Evolutionary conservation across 2,888 invertebrate species (phyloP), one percentile per base, ranked within the genome.

Genomic region (Hedychridium roseum): DNA sequence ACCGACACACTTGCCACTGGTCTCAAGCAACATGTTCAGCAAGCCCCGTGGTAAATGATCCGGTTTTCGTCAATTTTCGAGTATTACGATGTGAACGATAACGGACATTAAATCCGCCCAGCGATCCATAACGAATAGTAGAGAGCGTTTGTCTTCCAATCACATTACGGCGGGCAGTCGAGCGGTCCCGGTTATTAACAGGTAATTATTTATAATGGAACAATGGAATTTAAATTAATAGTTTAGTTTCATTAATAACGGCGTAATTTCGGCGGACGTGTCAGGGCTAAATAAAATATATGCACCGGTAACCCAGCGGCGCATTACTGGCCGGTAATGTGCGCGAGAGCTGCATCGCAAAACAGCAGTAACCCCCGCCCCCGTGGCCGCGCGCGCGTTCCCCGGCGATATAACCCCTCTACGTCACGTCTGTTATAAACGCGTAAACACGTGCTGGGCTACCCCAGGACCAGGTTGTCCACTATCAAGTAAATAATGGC

Each of bases 211-310:
- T 76, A 72, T 75, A 77, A 78, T 76, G 74, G 70, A 73, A 76
- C 76, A 76, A 78, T 77, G 77, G 76, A 74, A 74, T 76, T 76
- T 72, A 70, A 76, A 77, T 76, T 75, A 77, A 78, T 78, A 78
- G 77, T 78, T 78, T 73, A 75, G 76, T 76, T 74, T 74, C 75
- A 76, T 78, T 76, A 74, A 78, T 78, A 74, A 77, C 73, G 65
- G 64, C 57, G 71, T 73, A 73, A 77, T 76, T 76, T 71, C 68
- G 68, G 55, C 57, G 63, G 41, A 50, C 54, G 60, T 68, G 74
- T 74, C 71, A 70, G 64, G 60, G 70, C 69, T 77, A 74, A 77
- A 76, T 76, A 76, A 77, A 77, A 75, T 77, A 72, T 74, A 73
- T 70, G 69, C 65, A 67, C 64, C 64, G 64, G 64, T 59, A 59